Base-by-base conservation (phyloP, 2,113 vertebrate genomes). In the Dipodomys spectabilis region DNA sequence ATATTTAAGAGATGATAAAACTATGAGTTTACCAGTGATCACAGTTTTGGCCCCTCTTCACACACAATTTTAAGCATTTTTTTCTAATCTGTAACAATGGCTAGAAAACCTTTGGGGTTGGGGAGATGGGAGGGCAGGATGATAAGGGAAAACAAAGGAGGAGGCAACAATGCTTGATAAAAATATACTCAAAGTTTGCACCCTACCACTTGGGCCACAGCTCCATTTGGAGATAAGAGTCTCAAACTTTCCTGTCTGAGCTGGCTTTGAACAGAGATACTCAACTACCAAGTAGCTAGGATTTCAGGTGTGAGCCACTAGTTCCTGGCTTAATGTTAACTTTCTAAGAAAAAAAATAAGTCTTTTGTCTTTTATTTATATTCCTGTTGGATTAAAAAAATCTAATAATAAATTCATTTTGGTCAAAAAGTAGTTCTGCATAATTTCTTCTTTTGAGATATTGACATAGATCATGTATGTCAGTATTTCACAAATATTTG, bases 271-370 rank as follows among this genome's bases (percentile, higher is more conserved):
- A 57, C 12, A 57, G 53, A 57, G 53, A 57, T 57, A 57, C 15
- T 57, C 53, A 57, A 18, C 53, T 57, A 11, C 53, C 15, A 13
- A 57, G 53, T 57, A 57, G 53, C 53, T 57, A 57, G 53, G 53
- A 57, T 57, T 57, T 57, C 53, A 57, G 53, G 53, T 57, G 12
- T 57, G 15, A 57, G 53, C 53, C 53, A 57, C 53, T 57, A 57
- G 53, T 57, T 19, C 15, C 53, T 57, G 53, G 53, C 53, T 57
- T 57, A 91, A 20, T 39, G 68, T 82, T 71, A 91, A 72, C 18
- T 90, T 78, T 77, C 86, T 79, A 39, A 39, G 16, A 95, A 93
- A 93, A 64, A 23, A 82, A 8, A 39, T 72, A 94, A 81, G n/a
- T 27, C 19, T 15, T 91, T 75, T 79, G 25, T 74, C 73, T 45